Evolutionary conservation across 2,888 invertebrate species (phyloP), one percentile per base, ranked within the genome.

Genomic region (Chrysopilus asiliformis): DNA sequence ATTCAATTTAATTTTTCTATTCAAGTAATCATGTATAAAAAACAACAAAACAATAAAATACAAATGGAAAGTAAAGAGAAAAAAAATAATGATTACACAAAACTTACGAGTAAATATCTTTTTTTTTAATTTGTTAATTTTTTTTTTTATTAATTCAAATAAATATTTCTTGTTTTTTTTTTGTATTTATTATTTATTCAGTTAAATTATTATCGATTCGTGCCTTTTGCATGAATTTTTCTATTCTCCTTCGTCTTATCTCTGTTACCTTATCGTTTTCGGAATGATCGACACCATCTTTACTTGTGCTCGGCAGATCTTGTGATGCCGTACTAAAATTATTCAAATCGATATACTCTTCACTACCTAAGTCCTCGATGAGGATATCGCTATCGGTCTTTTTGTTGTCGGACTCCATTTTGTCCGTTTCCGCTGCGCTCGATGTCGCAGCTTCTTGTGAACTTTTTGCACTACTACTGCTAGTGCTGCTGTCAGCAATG

Each of bases 181-280:
- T n/a, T n/a, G n/a, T n/a, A n/a, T n/a, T n/a, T n/a, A n/a, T n/a
- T n/a, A n/a, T n/a, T n/a, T n/a, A n/a, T n/a, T n/a, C n/a, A n/a
- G n/a, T n/a, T n/a, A n/a, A n/a, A n/a, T n/a, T n/a, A n/a, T n/a
- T n/a, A n/a, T n/a, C n/a, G n/a, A n/a, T n/a, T n/a, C n/a, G n/a
- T n/a, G n/a, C n/a, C n/a, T n/a, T n/a, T n/a, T n/a, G n/a, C 30
- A 59, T 45, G 44, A 82, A 84, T 65, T 79, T 80, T 64, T 79
- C 76, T 58, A 85, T 67, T 62, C 84, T 72, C 56, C 82, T 71
- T 65, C 78, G 74, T 59, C 84, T 70, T 38, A 84, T 67, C 55
- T 84, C 81, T 52, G 73, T 74, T 22, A 77, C 68, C 41, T 71
- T 67, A 13, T 70, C 43, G 36, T 43, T 48, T 13, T 54, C 51